Evolutionary conservation across 1,140 invertebrate genomes (phyloP).

Genomic region (Venturia canescens): DNA sequence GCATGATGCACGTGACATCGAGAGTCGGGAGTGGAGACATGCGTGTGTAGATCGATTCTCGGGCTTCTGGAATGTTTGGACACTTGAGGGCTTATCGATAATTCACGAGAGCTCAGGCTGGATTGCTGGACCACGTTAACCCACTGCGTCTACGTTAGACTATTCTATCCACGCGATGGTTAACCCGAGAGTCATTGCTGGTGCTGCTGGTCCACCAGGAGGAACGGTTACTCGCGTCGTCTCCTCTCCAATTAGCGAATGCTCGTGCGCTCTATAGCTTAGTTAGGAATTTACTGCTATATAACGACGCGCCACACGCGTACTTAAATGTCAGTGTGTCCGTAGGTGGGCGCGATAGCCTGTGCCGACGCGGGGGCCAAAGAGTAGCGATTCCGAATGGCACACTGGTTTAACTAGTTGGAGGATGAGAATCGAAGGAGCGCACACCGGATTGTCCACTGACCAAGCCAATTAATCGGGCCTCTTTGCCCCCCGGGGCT

Average conservation of each 20-base stretch:
- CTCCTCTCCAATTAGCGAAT: conserved; percentile 24
- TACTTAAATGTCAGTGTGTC: background rate
- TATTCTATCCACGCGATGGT: conserved; percentile 3
- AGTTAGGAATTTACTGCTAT: background rate
- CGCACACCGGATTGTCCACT: conserved; percentile 10
- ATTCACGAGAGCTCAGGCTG: conserved; percentile 51
- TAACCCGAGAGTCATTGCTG: background rate
- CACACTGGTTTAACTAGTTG: background rate
- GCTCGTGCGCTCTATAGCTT: conserved; percentile 11
- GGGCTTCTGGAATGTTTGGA: background rate
- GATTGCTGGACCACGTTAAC: conserved; percentile 36
- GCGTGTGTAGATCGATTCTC: background rate
- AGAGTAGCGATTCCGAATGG: background rate
- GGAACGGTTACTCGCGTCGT: background rate
- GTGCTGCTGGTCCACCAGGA: background rate
- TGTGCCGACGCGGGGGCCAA: background rate
- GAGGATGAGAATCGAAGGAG: conserved; percentile 21
- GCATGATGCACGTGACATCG: background rate
- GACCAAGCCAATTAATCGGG: conserved; percentile 17
- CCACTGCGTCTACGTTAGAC: background rate
- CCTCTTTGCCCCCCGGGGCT: background rate
- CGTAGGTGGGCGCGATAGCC: no score
- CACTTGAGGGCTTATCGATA: conserved; percentile 57
- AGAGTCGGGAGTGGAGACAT: background rate
- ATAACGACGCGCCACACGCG: background rate